A percentile compares a stretch with the other conserved stretches of the same genome.
Conservation (phyloP, 1,140 invertebrate species). For the Centruroides vittatus region DNA sequence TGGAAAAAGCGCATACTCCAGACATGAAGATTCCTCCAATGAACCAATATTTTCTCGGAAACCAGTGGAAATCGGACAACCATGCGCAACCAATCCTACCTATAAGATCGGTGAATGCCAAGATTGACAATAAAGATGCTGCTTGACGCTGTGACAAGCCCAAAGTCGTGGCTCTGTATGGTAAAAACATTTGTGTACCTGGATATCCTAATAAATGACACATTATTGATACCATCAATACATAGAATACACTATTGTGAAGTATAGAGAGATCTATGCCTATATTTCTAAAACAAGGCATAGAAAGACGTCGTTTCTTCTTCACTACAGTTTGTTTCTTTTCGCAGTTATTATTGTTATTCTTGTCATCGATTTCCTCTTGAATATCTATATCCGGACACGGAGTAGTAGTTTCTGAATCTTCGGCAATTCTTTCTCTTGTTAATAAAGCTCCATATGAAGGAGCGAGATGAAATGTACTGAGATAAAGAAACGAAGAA, state of each 20-base stretch:
- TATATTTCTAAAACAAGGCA: not conserved
- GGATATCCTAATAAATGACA: constrained; percentile 13
- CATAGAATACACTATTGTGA: constrained; percentile 14
- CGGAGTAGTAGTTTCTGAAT: no score
- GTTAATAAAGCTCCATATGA: constrained; percentile 11
- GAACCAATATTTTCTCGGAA: constrained; percentile 17
- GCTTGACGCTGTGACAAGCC: constrained; percentile 12
- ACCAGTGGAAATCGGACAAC: constrained; percentile 16
- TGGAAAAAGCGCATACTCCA: constrained; percentile 12
- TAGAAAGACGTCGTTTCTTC: constrained; percentile 1
- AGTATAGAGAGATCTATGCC: constrained; percentile 15
- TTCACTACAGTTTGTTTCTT: no score
- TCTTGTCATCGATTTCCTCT: not conserved
- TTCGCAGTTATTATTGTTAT: no score
- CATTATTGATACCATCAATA: constrained; percentile 16
- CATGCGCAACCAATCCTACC: constrained; percentile 16
- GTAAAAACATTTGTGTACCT: constrained; percentile 16
- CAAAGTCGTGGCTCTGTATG: constrained; percentile 13
- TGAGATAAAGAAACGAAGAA: constrained; percentile 18
- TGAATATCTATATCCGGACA: not conserved
- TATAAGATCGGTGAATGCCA: constrained; percentile 17
- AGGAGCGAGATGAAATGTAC: constrained; percentile 15
- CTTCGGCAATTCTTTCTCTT: constrained; percentile 10
- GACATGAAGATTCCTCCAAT: constrained; percentile 16
- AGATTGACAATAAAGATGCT: constrained; percentile 13